Conservation (phyloP, 2,888 invertebrate species). For the Cantharis nigra region DNA sequence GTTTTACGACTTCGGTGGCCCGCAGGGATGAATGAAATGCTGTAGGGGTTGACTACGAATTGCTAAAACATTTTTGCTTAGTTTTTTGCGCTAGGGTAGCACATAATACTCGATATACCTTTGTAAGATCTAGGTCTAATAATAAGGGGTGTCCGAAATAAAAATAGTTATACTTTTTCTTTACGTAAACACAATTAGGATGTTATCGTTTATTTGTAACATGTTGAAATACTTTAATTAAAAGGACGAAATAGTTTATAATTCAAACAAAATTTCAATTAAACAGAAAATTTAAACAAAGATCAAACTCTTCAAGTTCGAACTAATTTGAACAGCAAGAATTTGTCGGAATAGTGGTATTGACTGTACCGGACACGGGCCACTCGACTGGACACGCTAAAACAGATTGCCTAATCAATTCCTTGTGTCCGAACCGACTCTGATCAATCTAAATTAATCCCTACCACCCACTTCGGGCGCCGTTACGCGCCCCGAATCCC, state of each 20-base stretch:
- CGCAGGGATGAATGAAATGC: slow-evolving; percentile 54
- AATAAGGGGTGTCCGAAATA: slow-evolving; percentile 34
- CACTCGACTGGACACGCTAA: slow-evolving; percentile 58
- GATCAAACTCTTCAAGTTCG: neutral
- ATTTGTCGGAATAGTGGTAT: slow-evolving; percentile 18
- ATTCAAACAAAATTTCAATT: neutral
- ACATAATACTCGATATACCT: slow-evolving; percentile 46
- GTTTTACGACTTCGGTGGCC: slow-evolving; percentile 51
- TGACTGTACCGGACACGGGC: slow-evolving; percentile 51
- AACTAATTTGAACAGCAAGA: slow-evolving; percentile 10
- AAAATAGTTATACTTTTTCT: neutral
- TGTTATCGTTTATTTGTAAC: neutral
- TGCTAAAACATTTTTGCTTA: slow-evolving; percentile 52
- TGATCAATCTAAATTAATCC: slow-evolving; percentile 60
- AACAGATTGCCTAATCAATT: slow-evolving; percentile 61
- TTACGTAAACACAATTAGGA: neutral
- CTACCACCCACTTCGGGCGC: slow-evolving; percentile 48
- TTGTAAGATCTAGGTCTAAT: slow-evolving; percentile 47
- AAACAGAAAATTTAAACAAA: neutral
- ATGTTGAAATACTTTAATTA: neutral
- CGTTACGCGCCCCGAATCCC: slow-evolving; percentile 33
- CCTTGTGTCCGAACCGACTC: slow-evolving; percentile 57
- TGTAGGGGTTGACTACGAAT: slow-evolving; percentile 53
- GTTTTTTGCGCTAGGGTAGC: slow-evolving; percentile 50
- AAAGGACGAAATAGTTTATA: neutral